A percentile compares a stretch with the other conserved stretches of the same genome.
These are phyloP conservation scores for Heliothis virescens DNA, from an alignment of 1,140 invertebrate genomes.

Conservation along the genomic window DNA sequence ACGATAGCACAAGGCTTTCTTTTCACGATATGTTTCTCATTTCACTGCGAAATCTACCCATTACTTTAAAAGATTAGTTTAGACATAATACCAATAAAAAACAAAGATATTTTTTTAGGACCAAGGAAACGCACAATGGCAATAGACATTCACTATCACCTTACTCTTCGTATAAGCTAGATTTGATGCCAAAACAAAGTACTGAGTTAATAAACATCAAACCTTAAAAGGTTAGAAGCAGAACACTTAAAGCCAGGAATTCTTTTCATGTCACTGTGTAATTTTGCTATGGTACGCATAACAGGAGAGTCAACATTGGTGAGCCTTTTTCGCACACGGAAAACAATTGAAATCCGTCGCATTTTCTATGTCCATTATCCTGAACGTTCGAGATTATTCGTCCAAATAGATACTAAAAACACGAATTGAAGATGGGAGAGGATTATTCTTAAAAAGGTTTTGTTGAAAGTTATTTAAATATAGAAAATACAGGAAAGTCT, in stretches of 20 bases:
- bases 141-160: background rate
- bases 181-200: conserved; percentile 14
- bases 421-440: background rate
- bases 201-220: background rate
- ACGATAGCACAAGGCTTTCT: no score
- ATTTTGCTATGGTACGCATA: background rate
- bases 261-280: background rate
- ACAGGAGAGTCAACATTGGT: background rate
- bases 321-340: background rate
- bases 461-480: no score
- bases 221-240: background rate
- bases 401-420: background rate
- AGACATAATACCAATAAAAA: no score
- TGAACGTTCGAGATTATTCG: background rate
- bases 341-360: background rate
- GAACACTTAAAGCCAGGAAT: background rate
- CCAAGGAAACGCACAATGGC: background rate
- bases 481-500: background rate
- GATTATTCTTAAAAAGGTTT: background rate
- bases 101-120: background rate
- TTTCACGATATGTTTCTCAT: no score
- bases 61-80: no score
- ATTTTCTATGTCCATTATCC: background rate
- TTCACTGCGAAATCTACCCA: no score
- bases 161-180: background rate